Evolutionary conservation across 2,797 vertebrate genomes (phyloP), one percentile per base, ranked within the genome.

Genomic region (Myoxocephalus aenaeus): DNA sequence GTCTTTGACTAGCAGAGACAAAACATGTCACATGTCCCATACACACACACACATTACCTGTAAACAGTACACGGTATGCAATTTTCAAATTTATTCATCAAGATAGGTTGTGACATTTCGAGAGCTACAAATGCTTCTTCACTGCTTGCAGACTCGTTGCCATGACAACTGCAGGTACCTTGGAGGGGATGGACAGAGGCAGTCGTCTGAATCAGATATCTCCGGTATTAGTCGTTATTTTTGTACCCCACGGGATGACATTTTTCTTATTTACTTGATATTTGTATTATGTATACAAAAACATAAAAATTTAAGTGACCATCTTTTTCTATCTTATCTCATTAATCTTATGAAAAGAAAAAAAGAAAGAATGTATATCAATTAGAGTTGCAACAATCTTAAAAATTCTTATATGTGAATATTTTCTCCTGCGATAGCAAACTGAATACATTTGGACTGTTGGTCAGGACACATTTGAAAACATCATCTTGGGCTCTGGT

Each of bases 1-100:
- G 81, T 9, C 73, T 87, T 91, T n/a, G 90, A 88, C 86, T 92
- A 11, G 5, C 4, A 68, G 73, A 82, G n/a, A 75, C 12, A 76
- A 56, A 25, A 69, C 6, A 81, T 42, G 11, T 38, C n/a, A 61
- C 2, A 32, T 12, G 36, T 46, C 2, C 66, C 10, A 59, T 7
- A 59, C 2, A 74, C 4, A 59, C 2, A 74, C 4, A 29, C 17
- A 75, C 7, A 61, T 22, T 3, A 14, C 13, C n/a, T 48, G 15
- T 27, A 27, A 25, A 18, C 14, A 53, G 20, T 9, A 44, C 42
- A 32, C 15, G 13, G 17, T 48, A n/a, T 34, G 20, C 48, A 25
- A 18, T 11, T 20, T 18, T 53, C 9, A 4, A 1, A 2, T 14
- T 1, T 13, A 40, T 42, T 7, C 29, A 42, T 50, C 11, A 29